Evolutionary conservation across 2,797 vertebrate genomes (phyloP).

Genomic region (Anguilla marmorata): DNA sequence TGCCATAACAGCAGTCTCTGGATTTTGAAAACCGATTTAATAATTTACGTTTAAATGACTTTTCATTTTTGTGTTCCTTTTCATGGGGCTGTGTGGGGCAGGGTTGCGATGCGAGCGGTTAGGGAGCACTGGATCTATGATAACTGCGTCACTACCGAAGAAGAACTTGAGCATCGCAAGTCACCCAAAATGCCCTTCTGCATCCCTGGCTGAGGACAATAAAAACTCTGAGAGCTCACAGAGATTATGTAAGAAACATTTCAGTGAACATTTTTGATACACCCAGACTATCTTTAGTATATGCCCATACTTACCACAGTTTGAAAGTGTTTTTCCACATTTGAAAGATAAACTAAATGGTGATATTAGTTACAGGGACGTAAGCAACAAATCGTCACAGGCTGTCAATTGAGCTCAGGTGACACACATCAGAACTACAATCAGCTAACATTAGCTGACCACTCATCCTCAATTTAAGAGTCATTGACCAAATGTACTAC

Average conservation of each 20-base stretch:
- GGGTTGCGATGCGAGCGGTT: neutral
- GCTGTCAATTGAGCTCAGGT: neutral
- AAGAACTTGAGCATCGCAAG: too few relatives aligned
- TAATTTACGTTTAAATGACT: conserved; percentile 1
- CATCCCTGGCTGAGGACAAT: neutral
- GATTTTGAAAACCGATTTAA: neutral
- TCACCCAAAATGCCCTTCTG: conserved; percentile 7
- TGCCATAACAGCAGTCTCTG: neutral
- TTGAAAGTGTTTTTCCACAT: neutral
- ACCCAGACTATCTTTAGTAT: neutral
- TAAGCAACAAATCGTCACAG: neutral
- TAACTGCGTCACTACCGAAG: neutral
- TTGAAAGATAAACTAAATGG: neutral
- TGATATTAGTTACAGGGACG: neutral
- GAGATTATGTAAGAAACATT: neutral
- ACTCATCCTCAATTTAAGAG: neutral
- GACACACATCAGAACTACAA: too few relatives aligned
- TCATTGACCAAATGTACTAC: neutral
- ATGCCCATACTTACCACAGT: neutral
- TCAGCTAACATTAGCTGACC: too few relatives aligned
- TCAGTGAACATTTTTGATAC: neutral
- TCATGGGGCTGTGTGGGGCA: neutral
- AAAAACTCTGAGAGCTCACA: neutral
- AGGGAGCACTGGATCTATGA: neutral
- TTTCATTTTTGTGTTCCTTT: neutral